Evolutionary conservation across 2,888 invertebrate species (phyloP).

Genomic region (Lasius platythorax): DNA sequence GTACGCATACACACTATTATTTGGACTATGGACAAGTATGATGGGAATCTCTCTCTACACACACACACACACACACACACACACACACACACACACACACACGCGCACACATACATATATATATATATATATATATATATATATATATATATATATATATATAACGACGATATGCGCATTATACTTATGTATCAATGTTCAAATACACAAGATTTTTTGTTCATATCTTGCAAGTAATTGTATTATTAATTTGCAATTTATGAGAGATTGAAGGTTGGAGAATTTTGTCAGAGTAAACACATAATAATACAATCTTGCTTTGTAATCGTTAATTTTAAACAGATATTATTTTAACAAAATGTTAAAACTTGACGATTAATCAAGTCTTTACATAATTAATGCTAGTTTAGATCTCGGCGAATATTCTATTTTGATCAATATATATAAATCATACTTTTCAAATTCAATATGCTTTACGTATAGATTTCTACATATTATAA

Average conservation of each 20-base stretch:
- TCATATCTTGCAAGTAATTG: neutral
- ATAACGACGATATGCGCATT: neutral
- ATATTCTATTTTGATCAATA: too few species aligned
- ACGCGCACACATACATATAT: too few species aligned
- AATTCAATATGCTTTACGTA: too few species aligned
- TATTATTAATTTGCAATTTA: slow-evolving; percentile 6
- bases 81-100: neutral
- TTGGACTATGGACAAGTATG: neutral
- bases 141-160: too few species aligned
- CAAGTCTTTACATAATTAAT: too few species aligned
- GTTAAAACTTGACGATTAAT: too few species aligned
- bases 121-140: too few species aligned
- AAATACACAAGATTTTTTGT: neutral
- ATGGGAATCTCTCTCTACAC: neutral
- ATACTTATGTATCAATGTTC: neutral
- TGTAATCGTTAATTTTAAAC: neutral
- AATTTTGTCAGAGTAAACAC: neutral
- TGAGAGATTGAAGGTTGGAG: neutral
- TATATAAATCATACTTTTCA: too few species aligned
- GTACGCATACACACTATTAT: neutral
- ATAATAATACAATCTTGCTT: neutral
- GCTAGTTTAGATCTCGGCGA: too few species aligned
- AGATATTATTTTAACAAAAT: too few species aligned
- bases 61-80: too few species aligned
- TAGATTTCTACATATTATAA: neutral